These are phyloP conservation scores for Ceratothoa steindachneri DNA, from an alignment of 2,888 invertebrate species.

Conservation along the genomic window DNA sequence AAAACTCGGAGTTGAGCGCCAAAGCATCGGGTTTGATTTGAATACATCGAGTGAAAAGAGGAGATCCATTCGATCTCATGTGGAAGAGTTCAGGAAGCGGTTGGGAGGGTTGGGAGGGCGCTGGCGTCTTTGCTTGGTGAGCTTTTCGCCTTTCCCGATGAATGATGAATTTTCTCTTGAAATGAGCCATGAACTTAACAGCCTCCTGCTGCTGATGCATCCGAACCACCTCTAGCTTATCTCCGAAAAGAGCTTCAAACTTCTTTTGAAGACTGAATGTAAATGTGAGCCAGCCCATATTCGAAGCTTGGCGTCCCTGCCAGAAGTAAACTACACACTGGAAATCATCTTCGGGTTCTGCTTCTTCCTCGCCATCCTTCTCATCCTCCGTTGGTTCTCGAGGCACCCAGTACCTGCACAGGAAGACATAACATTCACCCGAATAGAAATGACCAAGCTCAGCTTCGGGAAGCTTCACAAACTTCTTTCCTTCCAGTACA, in stretches of 20 bases:
- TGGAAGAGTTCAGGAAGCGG: constrained; percentile 71
- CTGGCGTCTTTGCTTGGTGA: constrained; percentile 12
- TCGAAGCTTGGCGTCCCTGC: constrained; percentile 85
- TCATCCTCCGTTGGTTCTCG: constrained; percentile 61
- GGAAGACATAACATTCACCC: constrained; percentile 90
- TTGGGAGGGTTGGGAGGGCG: neutral
- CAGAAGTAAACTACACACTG: constrained; percentile 99
- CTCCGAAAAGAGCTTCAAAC: constrained; percentile 80
- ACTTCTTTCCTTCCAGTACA: constrained; percentile 92
- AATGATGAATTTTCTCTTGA: constrained; percentile 89
- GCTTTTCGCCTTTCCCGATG: constrained; percentile 54
- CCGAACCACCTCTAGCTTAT: constrained; percentile 87
- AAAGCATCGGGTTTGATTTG: constrained; percentile 82
- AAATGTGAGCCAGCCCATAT: constrained; percentile 99
- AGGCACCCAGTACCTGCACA: constrained; percentile 90
- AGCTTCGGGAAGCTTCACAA: constrained; percentile 90
- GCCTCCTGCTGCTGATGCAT: constrained; percentile 99
- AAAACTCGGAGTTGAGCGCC: constrained; percentile 87
- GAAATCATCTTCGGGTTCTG: constrained; percentile 64
- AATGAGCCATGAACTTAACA: constrained; percentile 95
- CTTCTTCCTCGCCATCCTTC: constrained; percentile 58
- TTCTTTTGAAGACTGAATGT: constrained; percentile 91
- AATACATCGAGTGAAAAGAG: constrained; percentile 84
- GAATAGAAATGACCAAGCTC: constrained; percentile 83
- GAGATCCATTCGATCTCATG: constrained; percentile 90